Percentiles rank a stretch among this genome's conserved stretches.
phyloP scores from a whole-genome alignment of 1,140 invertebrate species.

The Drosophila pachea region DNA sequence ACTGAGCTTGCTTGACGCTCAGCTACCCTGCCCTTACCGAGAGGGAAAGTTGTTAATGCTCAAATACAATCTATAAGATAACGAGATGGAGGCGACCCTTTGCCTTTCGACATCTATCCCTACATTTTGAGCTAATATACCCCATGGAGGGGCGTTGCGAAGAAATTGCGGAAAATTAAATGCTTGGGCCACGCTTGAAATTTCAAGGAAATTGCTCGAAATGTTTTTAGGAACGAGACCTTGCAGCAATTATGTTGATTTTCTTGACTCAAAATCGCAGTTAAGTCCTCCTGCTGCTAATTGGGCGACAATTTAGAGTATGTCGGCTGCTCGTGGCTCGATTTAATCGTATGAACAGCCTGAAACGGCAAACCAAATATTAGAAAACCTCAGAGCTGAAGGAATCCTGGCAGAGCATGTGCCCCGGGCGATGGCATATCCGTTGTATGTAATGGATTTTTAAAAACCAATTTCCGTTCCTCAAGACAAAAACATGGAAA shows the following conservation, averaged over 20 bases:
- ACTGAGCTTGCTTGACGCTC: background rate
- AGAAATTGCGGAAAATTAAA: constrained; percentile 52
- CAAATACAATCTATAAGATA: too few species aligned
- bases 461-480: constrained; percentile 74
- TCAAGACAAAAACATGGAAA: constrained; percentile 54
- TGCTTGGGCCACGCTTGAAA: constrained; percentile 30
- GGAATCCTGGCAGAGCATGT: constrained; percentile 56
- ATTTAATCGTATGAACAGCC: constrained; percentile 27
- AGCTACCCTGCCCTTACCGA: background rate
- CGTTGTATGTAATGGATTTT: constrained; percentile 68
- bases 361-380: constrained; percentile 1
- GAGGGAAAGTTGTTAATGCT: background rate
- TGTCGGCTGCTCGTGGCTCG: constrained; percentile 10
- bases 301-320: constrained; percentile 36
- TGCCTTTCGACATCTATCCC: too few species aligned
- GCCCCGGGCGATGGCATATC: constrained; percentile 46
- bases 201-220: constrained; percentile 38
- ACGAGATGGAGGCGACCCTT: too few species aligned
- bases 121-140: background rate
- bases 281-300: constrained; percentile 17
- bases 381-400: background rate
- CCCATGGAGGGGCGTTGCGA: background rate
- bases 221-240: constrained; percentile 15
- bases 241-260: constrained; percentile 68
- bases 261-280: constrained; percentile 27